phyloP scores from a whole-genome alignment of 1,140 invertebrate species.

The Pteromalus puparum region DNA sequence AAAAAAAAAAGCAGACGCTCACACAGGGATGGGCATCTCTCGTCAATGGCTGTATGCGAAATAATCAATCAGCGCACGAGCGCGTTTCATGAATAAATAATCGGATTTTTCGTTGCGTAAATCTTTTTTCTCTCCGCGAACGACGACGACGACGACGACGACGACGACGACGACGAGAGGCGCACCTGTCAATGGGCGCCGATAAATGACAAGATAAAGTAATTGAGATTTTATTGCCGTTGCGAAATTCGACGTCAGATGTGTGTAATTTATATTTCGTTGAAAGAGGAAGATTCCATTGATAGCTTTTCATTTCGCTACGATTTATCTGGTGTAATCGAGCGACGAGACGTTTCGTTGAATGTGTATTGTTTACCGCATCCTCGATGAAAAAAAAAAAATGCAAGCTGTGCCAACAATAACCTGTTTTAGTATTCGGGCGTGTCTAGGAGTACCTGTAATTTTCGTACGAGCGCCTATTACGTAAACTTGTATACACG shows the following conservation, averaged over 20 bases:
- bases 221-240: constrained; percentile 30
- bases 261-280: background rate
- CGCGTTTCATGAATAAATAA: constrained; percentile 20
- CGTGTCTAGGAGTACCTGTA: constrained; percentile 38
- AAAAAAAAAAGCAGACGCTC: no score
- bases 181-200: background rate
- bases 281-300: background rate
- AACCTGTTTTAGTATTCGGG: constrained; percentile 47
- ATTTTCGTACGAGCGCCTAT: constrained; percentile 36
- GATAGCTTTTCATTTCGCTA: no score
- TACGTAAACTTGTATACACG: constrained; percentile 25
- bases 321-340: background rate
- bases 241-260: background rate
- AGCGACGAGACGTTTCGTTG: background rate
- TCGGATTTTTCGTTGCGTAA: constrained; percentile 5
- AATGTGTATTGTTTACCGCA: constrained; percentile 25
- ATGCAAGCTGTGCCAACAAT: constrained; percentile 46
- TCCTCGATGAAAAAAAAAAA: constrained; percentile 37
- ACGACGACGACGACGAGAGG: background rate
- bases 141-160: background rate
- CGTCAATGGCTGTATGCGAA: background rate
- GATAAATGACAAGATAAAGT: constrained; percentile 29
- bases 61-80: constrained; percentile 21
- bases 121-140: background rate
- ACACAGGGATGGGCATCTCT: background rate